Evolutionary conservation across 1,140 invertebrate species (phyloP), one percentile per base, ranked within the genome.

Genomic region (Drosophila aff.): DNA sequence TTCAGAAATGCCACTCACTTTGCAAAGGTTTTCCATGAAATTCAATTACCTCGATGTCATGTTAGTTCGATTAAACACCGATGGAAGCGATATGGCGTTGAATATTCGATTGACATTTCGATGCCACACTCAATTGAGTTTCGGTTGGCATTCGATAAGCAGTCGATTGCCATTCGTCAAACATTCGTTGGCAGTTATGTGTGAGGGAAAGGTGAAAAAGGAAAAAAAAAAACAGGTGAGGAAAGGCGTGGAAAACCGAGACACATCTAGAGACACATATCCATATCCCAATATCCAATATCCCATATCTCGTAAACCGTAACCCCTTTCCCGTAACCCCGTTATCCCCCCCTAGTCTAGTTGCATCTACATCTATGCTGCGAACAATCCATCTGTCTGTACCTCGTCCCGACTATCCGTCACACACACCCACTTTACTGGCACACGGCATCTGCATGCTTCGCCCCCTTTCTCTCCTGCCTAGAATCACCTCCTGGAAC

Each of bases 331-430:
- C 44, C 21, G 46, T 23, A 26, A 9, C 46, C 9, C 10, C 33
- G 10, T 33, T 11, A 33, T 9, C 36, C 13, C 13, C 18, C 31
- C 5, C 31, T 11, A 23, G 23, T 23, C 3, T 23, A 3, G 28
- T n/a, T 40, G n/a, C 46, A 55, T 55, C 33, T 55, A 38, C 46
- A 36, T 46, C 23, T 66, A 26, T 67, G 28, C 52, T 36, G 38
- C 67, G 38, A 52, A 46, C 38, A 52, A 53, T 71, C 67, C 67
- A 53, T 53, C 67, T 69, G 67, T 67, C 69, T 40, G 57, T 55
- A 36, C 68, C 44, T 13, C 36, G 18, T 55, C 18, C 68, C 65
- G 57, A 36, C 69, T 41, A 71, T 43, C 21, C 67, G 46, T 73
- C 67, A 72, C 55, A 61, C 46, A 38, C 40, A 16, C 49, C 63